These are phyloP conservation scores for Cenopis cana DNA, from an alignment of 2,888 invertebrate genomes.

Conservation along the genomic window DNA sequence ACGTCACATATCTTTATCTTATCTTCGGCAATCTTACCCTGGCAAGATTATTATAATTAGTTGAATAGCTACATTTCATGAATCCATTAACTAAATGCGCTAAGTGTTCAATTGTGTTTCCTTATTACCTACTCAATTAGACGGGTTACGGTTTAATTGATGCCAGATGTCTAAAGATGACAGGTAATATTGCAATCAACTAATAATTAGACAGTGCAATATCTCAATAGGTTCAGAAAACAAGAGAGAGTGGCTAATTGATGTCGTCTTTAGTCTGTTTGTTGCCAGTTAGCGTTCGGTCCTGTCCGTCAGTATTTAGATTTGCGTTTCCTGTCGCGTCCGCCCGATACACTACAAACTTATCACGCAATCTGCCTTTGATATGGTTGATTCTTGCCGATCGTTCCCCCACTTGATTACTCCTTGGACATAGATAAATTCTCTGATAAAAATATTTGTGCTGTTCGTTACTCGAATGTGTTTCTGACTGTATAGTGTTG, in stretches of 20 bases:
- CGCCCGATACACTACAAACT: conserved; percentile 53
- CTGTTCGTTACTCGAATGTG: background rate
- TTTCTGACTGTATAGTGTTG: conserved; percentile 11
- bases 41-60: conserved; percentile 6
- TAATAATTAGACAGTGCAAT: background rate
- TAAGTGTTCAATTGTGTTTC: background rate
- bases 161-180: background rate
- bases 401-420: conserved; percentile 47
- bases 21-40: conserved; percentile 20
- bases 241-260: background rate
- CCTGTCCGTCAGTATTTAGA: conserved; percentile 48
- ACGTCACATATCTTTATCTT: conserved; percentile 26
- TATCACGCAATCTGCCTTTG: conserved; percentile 54
- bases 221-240: background rate
- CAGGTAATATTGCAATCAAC: background rate
- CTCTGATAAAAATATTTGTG: conserved; percentile 55
- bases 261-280: conserved; percentile 17
- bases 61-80: background rate
- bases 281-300: conserved; percentile 21
- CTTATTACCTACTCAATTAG: conserved; percentile 3
- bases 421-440: conserved; percentile 47
- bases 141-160: background rate
- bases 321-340: conserved; percentile 51
- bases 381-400: conserved; percentile 51
- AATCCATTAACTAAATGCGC: background rate